These are phyloP conservation scores for Phaenicophaeus curvirostris DNA, from an alignment of 2,797 vertebrate genomes.

Conservation along the genomic window DNA sequence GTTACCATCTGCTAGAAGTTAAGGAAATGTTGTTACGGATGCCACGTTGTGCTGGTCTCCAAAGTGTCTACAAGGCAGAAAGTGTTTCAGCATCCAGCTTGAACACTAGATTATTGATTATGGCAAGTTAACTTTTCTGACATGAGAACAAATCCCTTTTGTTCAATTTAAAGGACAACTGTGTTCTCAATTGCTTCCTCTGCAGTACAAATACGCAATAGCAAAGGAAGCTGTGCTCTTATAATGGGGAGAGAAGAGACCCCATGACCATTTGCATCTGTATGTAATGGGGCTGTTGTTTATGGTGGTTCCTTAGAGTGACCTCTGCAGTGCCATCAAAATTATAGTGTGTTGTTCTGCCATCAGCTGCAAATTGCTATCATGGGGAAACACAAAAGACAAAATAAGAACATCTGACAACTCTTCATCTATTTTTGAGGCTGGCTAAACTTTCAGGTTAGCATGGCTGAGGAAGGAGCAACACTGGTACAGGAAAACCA, in stretches of 20 bases:
- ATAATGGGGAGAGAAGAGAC: background rate
- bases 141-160: background rate
- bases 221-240: background rate
- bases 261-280: background rate
- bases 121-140: background rate
- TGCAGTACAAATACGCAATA: fast-evolving
- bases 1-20: background rate
- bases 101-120: background rate
- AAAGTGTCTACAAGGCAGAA: background rate
- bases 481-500: background rate
- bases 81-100: background rate
- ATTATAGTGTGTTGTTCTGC: background rate
- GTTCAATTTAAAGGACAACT: background rate
- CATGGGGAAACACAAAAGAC: background rate
- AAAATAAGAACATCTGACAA: background rate
- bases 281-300: background rate
- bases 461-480: background rate
- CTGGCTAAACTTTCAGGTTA: background rate
- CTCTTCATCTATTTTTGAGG: background rate
- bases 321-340: background rate
- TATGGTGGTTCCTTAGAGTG: background rate
- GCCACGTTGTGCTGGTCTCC: background rate
- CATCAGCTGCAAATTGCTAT: background rate
- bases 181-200: background rate
- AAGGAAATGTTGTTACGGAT: background rate